A percentile compares a stretch with the other conserved stretches of the same genome.
Conservation (phyloP, 2,888 invertebrate genomes). For the Andricus quercusramuli region DNA sequence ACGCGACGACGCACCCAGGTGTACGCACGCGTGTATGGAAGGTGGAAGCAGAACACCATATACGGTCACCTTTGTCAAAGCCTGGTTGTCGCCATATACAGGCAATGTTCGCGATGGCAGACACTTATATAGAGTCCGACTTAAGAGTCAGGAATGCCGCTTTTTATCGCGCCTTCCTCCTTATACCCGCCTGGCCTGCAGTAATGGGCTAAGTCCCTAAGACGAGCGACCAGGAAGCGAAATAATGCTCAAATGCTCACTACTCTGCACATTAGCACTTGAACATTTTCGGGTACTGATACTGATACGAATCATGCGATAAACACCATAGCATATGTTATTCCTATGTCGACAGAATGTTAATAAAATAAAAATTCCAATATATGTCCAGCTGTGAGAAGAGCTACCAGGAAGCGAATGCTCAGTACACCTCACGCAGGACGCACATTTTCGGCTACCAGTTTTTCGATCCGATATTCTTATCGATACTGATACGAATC, state of each 20-base stretch:
- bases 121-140: conserved; percentile 76
- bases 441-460: not conserved
- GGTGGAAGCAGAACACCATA: conserved; percentile 76
- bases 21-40: conserved; percentile 68
- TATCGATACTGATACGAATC: conserved; percentile 24
- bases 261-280: not conserved
- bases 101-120: conserved; percentile 77
- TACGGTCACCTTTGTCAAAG: conserved; percentile 78
- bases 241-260: not conserved
- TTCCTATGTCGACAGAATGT: conserved; percentile 8
- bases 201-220: conserved; percentile 55
- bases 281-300: conserved; percentile 23
- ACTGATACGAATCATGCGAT: conserved; percentile 26
- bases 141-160: conserved; percentile 76
- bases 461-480: not conserved
- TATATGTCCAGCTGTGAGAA: not conserved
- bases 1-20: conserved; percentile 62
- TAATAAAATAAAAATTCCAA: conserved; percentile 33
- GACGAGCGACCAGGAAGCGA: conserved; percentile 28
- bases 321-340: conserved; percentile 38
- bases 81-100: conserved; percentile 77
- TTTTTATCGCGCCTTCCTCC: conserved; percentile 70
- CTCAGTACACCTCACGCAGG: not conserved
- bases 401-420: not conserved
- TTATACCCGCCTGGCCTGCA: conserved; percentile 65